A percentile compares a stretch with the other conserved stretches of the same genome.
Evolutionary conservation across 2,888 invertebrate genomes (phyloP).

Genomic region (Herminia tarsipennalis): DNA sequence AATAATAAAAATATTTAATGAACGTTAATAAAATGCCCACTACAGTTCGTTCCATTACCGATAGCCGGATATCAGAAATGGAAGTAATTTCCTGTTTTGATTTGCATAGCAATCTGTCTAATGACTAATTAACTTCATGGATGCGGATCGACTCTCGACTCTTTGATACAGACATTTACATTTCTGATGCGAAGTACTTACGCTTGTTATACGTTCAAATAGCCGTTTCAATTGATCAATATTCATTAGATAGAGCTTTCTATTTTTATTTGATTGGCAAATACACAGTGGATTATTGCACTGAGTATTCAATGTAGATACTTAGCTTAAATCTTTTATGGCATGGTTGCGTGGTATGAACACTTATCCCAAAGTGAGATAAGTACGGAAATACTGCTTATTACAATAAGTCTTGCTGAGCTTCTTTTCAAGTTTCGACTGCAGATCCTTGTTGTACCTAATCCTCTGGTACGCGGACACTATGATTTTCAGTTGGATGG

Average conservation of each 20-base stretch:
- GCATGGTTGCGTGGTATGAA: no score
- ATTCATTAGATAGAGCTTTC: conserved; percentile 3
- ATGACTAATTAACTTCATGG: conserved; percentile 36
- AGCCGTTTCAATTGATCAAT: conserved; percentile 5
- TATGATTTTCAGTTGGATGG: no score
- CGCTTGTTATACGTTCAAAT: not conserved
- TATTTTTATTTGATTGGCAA: conserved; percentile 1
- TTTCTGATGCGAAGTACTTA: conserved; percentile 12
- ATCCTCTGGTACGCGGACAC: no score
- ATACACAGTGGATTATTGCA: no score
- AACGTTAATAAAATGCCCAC: conserved; percentile 17
- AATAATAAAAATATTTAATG: conserved; percentile 3
- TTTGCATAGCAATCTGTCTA: conserved; percentile 38
- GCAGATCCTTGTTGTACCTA: no score
- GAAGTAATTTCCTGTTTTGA: conserved; percentile 39
- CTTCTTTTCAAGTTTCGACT: no score
- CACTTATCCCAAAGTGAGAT: no score
- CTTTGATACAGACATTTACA: conserved; percentile 28
- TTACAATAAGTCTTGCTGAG: no score
- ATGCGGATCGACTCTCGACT: conserved; percentile 19
- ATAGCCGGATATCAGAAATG: conserved; percentile 35
- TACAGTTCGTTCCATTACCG: conserved; percentile 21
- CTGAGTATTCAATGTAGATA: no score
- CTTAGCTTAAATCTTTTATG: no score
- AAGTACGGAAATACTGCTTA: no score